Percentiles rank a stretch among this genome's conserved stretches.
Conservation (phyloP, 2,113 vertebrate genomes). For the Mesitornis unicolor region DNA sequence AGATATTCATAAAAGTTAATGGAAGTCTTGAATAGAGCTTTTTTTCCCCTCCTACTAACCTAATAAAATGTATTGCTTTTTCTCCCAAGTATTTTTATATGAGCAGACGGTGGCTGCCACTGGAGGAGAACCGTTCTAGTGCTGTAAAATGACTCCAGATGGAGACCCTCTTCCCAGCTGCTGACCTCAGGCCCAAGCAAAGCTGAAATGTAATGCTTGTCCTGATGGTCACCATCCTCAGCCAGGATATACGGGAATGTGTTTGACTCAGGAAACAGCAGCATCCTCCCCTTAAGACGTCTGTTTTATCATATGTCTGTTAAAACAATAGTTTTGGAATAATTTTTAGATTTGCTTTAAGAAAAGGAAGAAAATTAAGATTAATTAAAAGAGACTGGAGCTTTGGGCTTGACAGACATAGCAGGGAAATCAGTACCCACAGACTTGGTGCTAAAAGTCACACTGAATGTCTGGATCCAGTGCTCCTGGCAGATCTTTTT, state of each 20-base stretch:
- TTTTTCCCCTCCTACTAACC: background rate
- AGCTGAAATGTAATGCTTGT: background rate
- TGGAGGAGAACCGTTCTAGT: background rate
- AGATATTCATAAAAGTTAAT: slow-evolving; percentile 49
- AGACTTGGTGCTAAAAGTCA: background rate
- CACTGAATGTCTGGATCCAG: background rate
- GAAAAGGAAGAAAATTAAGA: slow-evolving; percentile 7
- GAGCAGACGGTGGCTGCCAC: background rate
- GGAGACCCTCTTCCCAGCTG: background rate
- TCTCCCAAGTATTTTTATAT: slow-evolving; percentile 52
- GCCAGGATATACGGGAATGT: slow-evolving; percentile 3
- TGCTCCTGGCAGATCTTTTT: background rate
- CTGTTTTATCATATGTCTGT: background rate
- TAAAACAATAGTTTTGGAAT: background rate
- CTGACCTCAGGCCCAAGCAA: slow-evolving; percentile 5
- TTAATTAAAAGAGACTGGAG: background rate
- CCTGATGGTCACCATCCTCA: slow-evolving; percentile 3
- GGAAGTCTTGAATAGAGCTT: background rate
- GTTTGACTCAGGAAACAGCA: background rate
- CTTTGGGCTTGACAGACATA: background rate
- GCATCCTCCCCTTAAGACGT: background rate
- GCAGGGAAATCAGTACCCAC: background rate
- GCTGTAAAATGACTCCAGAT: slow-evolving; percentile 41
- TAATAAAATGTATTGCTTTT: slow-evolving; percentile 55
- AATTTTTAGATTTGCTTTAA: background rate